A percentile compares a stretch with the other conserved stretches of the same genome.
Conservation (phyloP, 2,888 invertebrate species). For the Orthosia gracilis region DNA sequence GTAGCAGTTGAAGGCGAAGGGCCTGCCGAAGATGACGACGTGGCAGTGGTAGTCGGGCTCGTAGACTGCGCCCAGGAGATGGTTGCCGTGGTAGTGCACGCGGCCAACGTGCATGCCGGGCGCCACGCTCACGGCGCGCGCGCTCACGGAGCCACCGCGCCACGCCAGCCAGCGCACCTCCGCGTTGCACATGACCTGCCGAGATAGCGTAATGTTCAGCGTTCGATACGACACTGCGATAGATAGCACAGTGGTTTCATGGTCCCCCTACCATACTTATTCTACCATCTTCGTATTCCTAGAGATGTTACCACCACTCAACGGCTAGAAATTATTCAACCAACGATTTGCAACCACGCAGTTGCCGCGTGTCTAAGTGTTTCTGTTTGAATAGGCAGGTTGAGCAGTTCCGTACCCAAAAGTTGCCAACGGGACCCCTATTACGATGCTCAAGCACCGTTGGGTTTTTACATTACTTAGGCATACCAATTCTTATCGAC, state of each 20-base stretch:
- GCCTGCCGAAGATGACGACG: slow-evolving; percentile 82
- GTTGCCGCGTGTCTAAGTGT: not conserved
- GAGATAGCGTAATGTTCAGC: not conserved
- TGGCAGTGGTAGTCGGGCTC: slow-evolving; percentile 80
- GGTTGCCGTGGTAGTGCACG: slow-evolving; percentile 76
- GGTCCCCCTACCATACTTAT: no score
- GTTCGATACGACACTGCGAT: not conserved
- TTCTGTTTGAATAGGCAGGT: not conserved
- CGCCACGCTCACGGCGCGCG: slow-evolving; percentile 75
- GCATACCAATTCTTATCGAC: no score
- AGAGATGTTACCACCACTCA: not conserved
- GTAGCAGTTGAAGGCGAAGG: slow-evolving; percentile 86
- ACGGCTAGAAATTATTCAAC: not conserved
- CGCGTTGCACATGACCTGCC: slow-evolving; percentile 86
- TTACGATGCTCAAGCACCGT: not conserved
- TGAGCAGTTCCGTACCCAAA: not conserved
- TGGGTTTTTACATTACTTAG: not conserved
- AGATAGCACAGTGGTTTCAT: no score
- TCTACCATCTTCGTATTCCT: not conserved
- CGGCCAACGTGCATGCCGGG: slow-evolving; percentile 78
- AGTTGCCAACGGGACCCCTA: not conserved
- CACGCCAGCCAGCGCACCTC: slow-evolving; percentile 79
- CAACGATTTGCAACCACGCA: not conserved
- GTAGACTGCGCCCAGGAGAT: slow-evolving; percentile 76
- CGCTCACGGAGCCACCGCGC: slow-evolving; percentile 73